Base-by-base conservation (phyloP, 1,140 invertebrate genomes). In the Diprion similis region DNA sequence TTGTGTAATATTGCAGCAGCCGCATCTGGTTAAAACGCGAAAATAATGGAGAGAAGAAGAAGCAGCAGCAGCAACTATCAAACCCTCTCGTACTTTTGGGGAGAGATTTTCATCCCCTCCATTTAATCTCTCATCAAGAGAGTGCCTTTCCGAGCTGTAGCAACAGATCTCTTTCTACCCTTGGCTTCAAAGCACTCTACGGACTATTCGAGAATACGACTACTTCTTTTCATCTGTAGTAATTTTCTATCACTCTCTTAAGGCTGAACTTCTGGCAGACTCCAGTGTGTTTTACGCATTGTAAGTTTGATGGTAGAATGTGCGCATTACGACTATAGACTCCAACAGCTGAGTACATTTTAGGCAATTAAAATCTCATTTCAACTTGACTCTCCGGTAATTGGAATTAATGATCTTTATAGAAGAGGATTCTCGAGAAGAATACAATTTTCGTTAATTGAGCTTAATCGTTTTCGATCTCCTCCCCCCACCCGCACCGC, bases 71-170 rank as follows among this genome's bases (percentile, higher is more conserved):
- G 24, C 24, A 37, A 37, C 24, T 79, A 74, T 73, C 74, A 68
- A 74, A 71, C 74, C 64, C 73, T 66, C 75, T 76, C n/a, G n/a
- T 73, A 66, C 71, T 68, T 68, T 68, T 71, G 78, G 68, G 66
- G 47, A 37, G 24, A 68, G 68, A 37, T 78, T 78, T 80, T 77
- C 72, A 66, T 72, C 74, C 78, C n/a, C 51, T 77, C 75, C 76
- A 77, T 81, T 82, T 73, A 81, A 82, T 81, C 77, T 77, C 77
- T 80, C 80, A 80, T 81, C 80, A 77, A 47, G 68, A 68, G 65
- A 78, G 79, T 81, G 77, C 77, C 72, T 75, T 59, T 70, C 75
- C 73, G 77, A 65, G 71, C 15, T 68, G 7, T 68, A 13, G 24
- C 24, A 37, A 17, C 66, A 45, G 15, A 19, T 68, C 59, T 71